These are phyloP conservation scores for Byasa hedistus DNA, from an alignment of 2,888 invertebrate genomes.

Conservation along the genomic window DNA sequence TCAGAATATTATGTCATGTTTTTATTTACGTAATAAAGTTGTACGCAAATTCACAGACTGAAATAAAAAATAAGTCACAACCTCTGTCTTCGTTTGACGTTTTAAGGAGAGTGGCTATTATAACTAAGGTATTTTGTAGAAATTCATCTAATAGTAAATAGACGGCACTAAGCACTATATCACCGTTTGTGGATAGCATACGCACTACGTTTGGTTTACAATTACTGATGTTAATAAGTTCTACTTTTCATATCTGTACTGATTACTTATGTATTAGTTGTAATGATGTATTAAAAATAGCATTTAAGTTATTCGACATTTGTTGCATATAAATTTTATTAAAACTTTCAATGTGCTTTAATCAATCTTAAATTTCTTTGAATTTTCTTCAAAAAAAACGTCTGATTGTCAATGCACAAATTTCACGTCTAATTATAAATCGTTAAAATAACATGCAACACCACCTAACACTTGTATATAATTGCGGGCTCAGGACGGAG, in stretches of 20 bases:
- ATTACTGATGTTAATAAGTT: conserved; percentile 9
- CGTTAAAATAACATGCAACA: conserved; percentile 34
- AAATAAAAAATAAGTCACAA: conserved; percentile 43
- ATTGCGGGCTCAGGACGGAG: conserved; percentile 66
- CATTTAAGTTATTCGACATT: too few relatives aligned
- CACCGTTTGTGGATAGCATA: conserved; percentile 10
- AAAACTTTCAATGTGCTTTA: not conserved
- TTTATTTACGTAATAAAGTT: conserved; percentile 7
- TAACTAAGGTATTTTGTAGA: conserved; percentile 27
- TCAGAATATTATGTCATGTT: not conserved
- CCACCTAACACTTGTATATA: conserved; percentile 41
- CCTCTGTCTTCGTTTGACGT: conserved; percentile 22
- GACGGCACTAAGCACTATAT: conserved; percentile 16
- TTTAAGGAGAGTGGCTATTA: conserved; percentile 31
- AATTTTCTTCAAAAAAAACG: too few relatives aligned
- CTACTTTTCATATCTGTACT: conserved; percentile 1
- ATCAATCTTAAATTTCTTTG: too few relatives aligned
- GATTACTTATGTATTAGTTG: not conserved
- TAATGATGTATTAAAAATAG: conserved; percentile 1
- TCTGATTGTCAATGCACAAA: not conserved
- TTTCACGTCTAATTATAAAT: not conserved
- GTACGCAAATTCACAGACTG: conserved; percentile 51
- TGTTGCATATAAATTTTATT: not conserved
- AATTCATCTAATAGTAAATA: conserved; percentile 7
- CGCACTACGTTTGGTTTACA: conserved; percentile 10